Percentiles rank a stretch among this genome's conserved stretches.
These are phyloP conservation scores for Cichladusa arquata DNA, from an alignment of 2,113 vertebrate species.

Conservation along the genomic window DNA sequence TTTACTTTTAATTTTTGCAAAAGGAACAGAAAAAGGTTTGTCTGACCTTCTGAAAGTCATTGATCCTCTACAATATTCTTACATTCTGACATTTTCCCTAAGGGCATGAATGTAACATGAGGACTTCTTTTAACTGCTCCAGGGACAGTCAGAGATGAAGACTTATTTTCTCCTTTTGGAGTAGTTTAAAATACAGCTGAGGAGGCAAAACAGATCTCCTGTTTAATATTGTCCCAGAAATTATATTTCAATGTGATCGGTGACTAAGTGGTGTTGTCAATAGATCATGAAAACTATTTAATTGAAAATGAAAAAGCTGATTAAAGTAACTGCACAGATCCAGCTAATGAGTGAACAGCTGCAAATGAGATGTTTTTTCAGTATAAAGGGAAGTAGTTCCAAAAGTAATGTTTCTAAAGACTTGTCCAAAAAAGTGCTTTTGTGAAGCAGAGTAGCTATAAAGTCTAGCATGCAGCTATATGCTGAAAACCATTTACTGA, in stretches of 20 bases:
- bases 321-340: not conserved
- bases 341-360: not conserved
- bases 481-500: not conserved
- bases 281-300: not conserved
- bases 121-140: not conserved
- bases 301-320: not conserved
- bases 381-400: not conserved
- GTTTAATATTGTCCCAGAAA: not conserved
- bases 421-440: not conserved
- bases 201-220: not conserved
- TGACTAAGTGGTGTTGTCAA: not conserved
- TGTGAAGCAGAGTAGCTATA: not conserved
- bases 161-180: not conserved
- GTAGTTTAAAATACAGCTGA: slow-evolving; percentile 12
- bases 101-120: not conserved
- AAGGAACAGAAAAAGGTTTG: not conserved
- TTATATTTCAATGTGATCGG: not conserved
- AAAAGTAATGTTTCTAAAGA: not conserved
- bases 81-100: not conserved
- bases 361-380: not conserved
- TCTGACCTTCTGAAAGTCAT: slow-evolving; percentile 24
- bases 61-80: not conserved
- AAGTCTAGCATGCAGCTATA: not conserved
- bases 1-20: not conserved
- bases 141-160: not conserved